Evolutionary conservation across 2,888 invertebrate genomes (phyloP).

Genomic region (Malthinus flaveolus): DNA sequence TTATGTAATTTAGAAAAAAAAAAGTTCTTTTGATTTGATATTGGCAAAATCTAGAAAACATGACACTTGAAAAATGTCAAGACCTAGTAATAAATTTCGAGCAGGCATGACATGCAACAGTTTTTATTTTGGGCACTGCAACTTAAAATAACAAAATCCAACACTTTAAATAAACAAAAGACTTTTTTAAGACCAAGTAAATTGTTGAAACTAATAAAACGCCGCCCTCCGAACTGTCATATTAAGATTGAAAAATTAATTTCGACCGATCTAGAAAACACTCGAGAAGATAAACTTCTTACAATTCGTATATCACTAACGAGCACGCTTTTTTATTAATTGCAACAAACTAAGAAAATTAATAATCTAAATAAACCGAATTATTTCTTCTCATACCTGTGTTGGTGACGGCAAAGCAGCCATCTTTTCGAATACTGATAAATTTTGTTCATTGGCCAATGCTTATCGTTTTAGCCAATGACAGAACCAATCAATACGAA

Average conservation of each 20-base stretch:
- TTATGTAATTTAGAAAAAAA: no score
- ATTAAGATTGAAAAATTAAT: conserved; percentile 10
- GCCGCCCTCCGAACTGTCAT: conserved; percentile 47
- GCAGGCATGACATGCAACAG: conserved; percentile 23
- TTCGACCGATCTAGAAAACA: background rate
- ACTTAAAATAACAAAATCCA: background rate
- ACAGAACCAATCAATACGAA: conserved; percentile 46
- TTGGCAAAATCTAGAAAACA: conserved; percentile 7
- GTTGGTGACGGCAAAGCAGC: conserved; percentile 84
- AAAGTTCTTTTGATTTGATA: background rate
- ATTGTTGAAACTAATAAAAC: conserved; percentile 38
- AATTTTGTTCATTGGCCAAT: conserved; percentile 43
- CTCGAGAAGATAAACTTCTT: background rate
- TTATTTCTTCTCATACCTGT: conserved; percentile 65
- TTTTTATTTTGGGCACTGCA: conserved; percentile 3
- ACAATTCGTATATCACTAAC: background rate
- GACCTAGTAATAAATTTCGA: conserved; percentile 14
- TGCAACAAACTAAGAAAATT: conserved; percentile 13
- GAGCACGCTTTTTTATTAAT: background rate
- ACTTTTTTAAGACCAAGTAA: background rate
- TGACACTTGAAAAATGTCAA: conserved; percentile 17
- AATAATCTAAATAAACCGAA: conserved; percentile 39
- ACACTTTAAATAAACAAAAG: conserved; percentile 1
- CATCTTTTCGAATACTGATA: conserved; percentile 66
- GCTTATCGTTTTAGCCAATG: conserved; percentile 43